Conservation (phyloP, 2,797 vertebrate species). For the Cuculus canorus region DNA sequence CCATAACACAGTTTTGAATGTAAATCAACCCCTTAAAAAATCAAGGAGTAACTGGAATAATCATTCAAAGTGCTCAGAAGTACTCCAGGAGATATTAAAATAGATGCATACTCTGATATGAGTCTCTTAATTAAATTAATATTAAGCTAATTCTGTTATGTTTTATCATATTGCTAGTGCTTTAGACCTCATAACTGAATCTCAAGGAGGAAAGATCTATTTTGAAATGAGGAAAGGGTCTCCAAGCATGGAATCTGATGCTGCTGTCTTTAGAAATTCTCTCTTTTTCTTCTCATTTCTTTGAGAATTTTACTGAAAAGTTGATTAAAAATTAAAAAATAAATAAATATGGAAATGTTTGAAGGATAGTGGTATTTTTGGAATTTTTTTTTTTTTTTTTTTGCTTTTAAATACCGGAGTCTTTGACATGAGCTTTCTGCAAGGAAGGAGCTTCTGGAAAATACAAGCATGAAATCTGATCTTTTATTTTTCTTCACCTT, state of each 20-base stretch:
- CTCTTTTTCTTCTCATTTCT: not conserved
- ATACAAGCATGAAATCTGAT: not conserved
- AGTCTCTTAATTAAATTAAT: not conserved
- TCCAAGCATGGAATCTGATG: not conserved
- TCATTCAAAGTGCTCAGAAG: not conserved
- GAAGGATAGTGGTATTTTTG: not conserved
- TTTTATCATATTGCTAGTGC: not conserved
- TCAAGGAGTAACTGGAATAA: not conserved
- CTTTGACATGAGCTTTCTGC: not conserved
- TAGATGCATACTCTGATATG: not conserved
- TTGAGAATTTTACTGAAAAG: not conserved
- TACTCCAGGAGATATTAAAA: not conserved
- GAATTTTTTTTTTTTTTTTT: not conserved
- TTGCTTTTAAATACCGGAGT: not conserved
- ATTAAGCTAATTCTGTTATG: not conserved
- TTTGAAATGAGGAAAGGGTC: not conserved
- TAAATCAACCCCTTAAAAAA: not conserved
- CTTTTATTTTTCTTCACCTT: conserved; percentile 25
- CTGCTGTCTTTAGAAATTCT: not conserved
- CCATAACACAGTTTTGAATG: not conserved
- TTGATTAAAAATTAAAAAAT: not conserved
- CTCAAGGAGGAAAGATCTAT: not conserved
- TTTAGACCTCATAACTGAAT: not conserved
- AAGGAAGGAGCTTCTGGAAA: not conserved
- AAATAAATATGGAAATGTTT: not conserved